Evolutionary conservation across 2,113 vertebrate genomes (phyloP), one percentile per base, ranked within the genome.

Genomic region (Columba janthina): DNA sequence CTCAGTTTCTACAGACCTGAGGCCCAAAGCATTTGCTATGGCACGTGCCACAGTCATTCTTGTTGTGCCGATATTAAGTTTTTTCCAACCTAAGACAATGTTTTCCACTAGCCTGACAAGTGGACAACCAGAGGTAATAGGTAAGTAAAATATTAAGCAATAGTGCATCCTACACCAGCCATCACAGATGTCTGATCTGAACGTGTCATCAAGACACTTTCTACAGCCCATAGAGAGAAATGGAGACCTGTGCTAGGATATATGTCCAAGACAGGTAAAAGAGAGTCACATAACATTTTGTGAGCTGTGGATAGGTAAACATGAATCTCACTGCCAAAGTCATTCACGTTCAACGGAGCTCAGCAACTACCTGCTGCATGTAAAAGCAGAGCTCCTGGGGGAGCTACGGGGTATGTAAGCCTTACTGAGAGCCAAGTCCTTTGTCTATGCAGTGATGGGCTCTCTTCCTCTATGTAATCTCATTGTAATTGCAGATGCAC

Each of bases 61-160:
- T 74, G n/a, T 72, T n/a, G 14, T 90, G 34, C 19, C 96, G 60
- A 38, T 95, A 28, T 9, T 95, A 64, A 80, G 20, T 46, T 66
- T 92, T 94, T 75, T 79, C 72, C 79, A 67, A 13, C 0, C 0
- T 65, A 74, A 88, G 72, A 44, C 46, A 29, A 3, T 40, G 4
- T 40, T 81, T 93, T 83, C 79, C 50, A 18, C 57, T 61, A 61
- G 67, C n/a, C 56, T 95, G 61, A 15, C 79, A 90, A 94, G 40
- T 18, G 48, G 57, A 77, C 79, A 95, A 64, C 28, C 21, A 77
- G 65, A 74, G 16, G 12, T 17, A 84, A 54, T 10, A 4, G 92
- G 96, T 97, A 89, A 97, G 96, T 97, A 86, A 69, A 80, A 12
- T 25, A 65, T 20, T 57, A 78, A 17, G 3, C 26, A 56, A 28